These are phyloP conservation scores for Apis dorsata DNA, from an alignment of 1,140 invertebrate species.

Conservation along the genomic window DNA sequence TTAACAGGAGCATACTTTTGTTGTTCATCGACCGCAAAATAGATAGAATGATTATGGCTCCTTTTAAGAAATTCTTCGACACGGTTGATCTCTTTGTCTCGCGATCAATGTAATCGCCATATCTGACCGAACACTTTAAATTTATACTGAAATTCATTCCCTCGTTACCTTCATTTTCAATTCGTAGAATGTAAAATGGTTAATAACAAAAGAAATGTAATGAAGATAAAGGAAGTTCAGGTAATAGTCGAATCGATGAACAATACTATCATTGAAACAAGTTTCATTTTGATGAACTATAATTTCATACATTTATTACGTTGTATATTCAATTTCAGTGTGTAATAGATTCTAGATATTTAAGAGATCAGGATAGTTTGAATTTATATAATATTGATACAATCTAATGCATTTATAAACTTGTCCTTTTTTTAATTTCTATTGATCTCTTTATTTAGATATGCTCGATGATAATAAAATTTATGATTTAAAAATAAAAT, in stretches of 20 bases:
- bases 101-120: too few species aligned
- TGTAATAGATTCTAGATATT: too few species aligned
- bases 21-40: slow-evolving; percentile 9
- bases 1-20: neutral
- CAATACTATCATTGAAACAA: neutral
- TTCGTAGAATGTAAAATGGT: too few species aligned
- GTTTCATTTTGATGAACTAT: neutral
- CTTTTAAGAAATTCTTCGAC: neutral
- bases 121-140: too few species aligned
- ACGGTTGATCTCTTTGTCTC: neutral
- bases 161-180: neutral
- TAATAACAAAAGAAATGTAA: neutral
- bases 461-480: too few species aligned
- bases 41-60: neutral
- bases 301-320: too few species aligned
- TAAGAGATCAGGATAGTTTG: too few species aligned
- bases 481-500: too few species aligned
- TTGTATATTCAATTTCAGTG: too few species aligned
- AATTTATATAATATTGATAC: neutral
- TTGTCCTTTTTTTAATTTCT: too few species aligned
- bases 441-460: too few species aligned
- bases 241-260: neutral
- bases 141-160: neutral
- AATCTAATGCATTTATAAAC: too few species aligned
- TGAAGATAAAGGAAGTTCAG: neutral